phyloP scores from a whole-genome alignment of 1,140 invertebrate species.

The Aradophagus sp. region DNA sequence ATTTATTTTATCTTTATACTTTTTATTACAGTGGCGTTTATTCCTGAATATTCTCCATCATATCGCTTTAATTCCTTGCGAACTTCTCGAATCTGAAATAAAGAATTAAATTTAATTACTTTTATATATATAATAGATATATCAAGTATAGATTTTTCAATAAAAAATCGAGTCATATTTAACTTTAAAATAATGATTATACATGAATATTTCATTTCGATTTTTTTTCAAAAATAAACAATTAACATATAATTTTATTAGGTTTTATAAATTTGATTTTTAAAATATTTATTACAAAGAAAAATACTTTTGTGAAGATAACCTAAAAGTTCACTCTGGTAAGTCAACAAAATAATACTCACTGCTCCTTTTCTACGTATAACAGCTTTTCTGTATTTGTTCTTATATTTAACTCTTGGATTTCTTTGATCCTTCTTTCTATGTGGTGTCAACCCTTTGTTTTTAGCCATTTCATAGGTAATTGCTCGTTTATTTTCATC shows the following conservation, averaged over 20 bases:
- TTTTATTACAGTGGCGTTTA: constrained; percentile 89
- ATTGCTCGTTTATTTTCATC: constrained; percentile 84
- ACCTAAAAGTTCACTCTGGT: no score
- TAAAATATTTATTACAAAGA: no score
- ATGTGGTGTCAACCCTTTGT: constrained; percentile 92
- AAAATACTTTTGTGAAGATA: no score
- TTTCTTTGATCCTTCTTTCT: constrained; percentile 93
- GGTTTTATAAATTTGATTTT: no score
- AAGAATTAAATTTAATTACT: constrained; percentile 6
- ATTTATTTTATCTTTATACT: constrained; percentile 88
- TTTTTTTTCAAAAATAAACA: no score
- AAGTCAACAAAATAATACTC: no score
- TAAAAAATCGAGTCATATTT: no score
- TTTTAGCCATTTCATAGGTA: constrained; percentile 95
- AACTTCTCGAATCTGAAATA: constrained; percentile 82
- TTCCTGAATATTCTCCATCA: constrained; percentile 92
- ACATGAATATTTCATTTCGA: no score
- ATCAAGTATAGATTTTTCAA: no score
- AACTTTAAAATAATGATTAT: no score
- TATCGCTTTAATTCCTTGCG: constrained; percentile 87
- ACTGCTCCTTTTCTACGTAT: constrained; percentile 92
- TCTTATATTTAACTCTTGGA: constrained; percentile 93
- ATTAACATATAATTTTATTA: no score
- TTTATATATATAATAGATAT: not conserved
- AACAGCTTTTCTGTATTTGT: constrained; percentile 92